phyloP scores from a whole-genome alignment of 2,113 vertebrate species.

The Spea bombifrons region DNA sequence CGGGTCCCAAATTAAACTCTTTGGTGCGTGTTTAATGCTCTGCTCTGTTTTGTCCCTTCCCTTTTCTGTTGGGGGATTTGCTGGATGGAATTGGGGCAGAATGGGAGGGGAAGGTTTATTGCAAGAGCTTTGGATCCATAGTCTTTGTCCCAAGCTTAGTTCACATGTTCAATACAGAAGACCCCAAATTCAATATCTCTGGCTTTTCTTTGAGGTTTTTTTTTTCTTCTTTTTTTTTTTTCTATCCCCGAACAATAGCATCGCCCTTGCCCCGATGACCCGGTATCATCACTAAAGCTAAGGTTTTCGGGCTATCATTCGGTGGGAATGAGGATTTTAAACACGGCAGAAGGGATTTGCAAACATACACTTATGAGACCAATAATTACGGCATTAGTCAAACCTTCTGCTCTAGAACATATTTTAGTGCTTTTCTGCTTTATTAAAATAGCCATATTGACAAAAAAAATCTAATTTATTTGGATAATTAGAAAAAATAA shows the following conservation, averaged over 20 bases:
- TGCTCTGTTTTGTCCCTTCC: constrained; percentile 36
- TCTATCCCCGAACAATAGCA: constrained; percentile 35
- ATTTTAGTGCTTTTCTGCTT: too few relatives aligned
- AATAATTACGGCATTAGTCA: too few relatives aligned
- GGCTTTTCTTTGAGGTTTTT: constrained; percentile 59
- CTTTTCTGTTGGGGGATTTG: constrained; percentile 51
- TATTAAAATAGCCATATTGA: too few relatives aligned
- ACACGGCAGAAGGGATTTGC: constrained; percentile 34
- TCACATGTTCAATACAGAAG: constrained; percentile 52
- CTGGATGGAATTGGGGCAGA: constrained; percentile 32
- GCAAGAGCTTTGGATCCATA: constrained; percentile 42
- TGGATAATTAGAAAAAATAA: too few relatives aligned
- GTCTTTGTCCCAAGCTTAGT: constrained; percentile 56
- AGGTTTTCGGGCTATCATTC: constrained; percentile 15
- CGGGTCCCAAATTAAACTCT: constrained; percentile 45
- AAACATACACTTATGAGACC: constrained; percentile 36
- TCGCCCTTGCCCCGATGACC: constrained; percentile 49
- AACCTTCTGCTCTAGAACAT: too few relatives aligned
- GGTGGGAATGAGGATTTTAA: constrained; percentile 34
- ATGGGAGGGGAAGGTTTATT: constrained; percentile 28
- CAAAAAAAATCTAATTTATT: too few relatives aligned
- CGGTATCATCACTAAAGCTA: constrained; percentile 24
- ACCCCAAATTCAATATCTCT: constrained; percentile 54
- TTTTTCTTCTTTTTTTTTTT: constrained; percentile 49
- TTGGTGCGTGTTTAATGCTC: constrained; percentile 52